These are phyloP conservation scores for Halyomorpha halys DNA, from an alignment of 1,140 invertebrate genomes.

Conservation along the genomic window DNA sequence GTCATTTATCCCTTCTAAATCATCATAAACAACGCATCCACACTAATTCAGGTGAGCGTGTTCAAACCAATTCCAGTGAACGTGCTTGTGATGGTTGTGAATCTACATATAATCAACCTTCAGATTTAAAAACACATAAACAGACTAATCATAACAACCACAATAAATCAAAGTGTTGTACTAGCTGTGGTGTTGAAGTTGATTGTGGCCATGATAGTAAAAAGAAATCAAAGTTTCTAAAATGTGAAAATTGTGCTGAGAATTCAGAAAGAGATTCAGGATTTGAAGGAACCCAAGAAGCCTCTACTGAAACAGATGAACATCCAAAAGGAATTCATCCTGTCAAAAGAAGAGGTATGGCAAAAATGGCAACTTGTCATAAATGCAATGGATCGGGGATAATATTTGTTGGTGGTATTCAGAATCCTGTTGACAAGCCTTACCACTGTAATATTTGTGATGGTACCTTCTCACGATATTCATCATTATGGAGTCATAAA, in stretches of 20 bases:
- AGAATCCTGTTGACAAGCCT: conserved; percentile 51
- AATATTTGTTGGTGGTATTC: conserved; percentile 55
- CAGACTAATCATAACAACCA: conserved; percentile 26
- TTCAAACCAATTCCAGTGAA: conserved; percentile 40
- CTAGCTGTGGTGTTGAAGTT: conserved; percentile 39
- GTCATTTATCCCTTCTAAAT: conserved; percentile 62
- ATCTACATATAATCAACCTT: conserved; percentile 30
- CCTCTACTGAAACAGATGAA: conserved; percentile 21
- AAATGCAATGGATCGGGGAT: conserved; percentile 79
- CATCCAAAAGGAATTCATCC: conserved; percentile 58
- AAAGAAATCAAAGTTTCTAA: conserved; percentile 34
- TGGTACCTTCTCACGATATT: conserved; percentile 48
- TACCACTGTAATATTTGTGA: conserved; percentile 81
- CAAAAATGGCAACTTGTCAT: conserved; percentile 72
- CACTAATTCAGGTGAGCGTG: conserved; percentile 45
- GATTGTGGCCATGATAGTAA: conserved; percentile 35
- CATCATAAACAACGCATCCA: conserved; percentile 73
- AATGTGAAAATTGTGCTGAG: conserved; percentile 32
- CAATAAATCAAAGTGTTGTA: conserved; percentile 36
- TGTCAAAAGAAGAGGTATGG: conserved; percentile 62
- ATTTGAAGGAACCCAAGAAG: conserved; percentile 23
- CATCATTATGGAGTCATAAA: conserved; percentile 75
- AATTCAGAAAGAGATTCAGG: conserved; percentile 17
- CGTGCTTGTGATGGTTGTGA: conserved; percentile 34
- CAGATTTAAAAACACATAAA: conserved; percentile 35